Evolutionary conservation across 2,797 vertebrate species (phyloP), one percentile per base, ranked within the genome.

Genomic region (Borostomias antarcticus): DNA sequence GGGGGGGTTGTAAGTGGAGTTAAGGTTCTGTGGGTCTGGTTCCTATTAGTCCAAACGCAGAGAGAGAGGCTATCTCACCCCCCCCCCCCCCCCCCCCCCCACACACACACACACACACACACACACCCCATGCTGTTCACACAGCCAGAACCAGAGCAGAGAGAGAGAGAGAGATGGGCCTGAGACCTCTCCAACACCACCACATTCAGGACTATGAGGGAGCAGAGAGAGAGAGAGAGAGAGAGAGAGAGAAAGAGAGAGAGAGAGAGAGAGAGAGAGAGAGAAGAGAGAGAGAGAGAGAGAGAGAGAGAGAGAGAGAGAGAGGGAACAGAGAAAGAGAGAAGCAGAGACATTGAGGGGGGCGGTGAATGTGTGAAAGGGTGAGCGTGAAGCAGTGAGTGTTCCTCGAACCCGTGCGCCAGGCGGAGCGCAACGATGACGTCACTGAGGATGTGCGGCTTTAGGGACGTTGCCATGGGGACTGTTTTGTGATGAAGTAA

Each of bases 31-130:
- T 69, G 53, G 64, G 62, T 88, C 85, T 88, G 87, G 73, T 85
- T 89, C 72, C 73, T 66, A 88, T 90, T 88, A 89, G 56, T 68
- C 33, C 33, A 61, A 70, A 71, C 62, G 64, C 73, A 69, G 69
- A 66, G 69, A 72, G 69, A 48, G 35, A 54, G 64, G 43, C 28
- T 54, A 23, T 56, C 59, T 72, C 35, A 66, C 71, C 10, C 29
- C n/a, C n/a, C n/a, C n/a, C n/a, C n/a, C n/a, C n/a, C n/a, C n/a
- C n/a, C n/a, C n/a, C n/a, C n/a, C n/a, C n/a, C n/a, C n/a, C n/a
- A n/a, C n/a, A n/a, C n/a, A n/a, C n/a, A n/a, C n/a, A n/a, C n/a
- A n/a, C n/a, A n/a, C n/a, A n/a, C n/a, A n/a, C n/a, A n/a, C n/a
- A n/a, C n/a, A n/a, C n/a, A n/a, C n/a, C 64, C 17, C n/a, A 29